Conservation (phyloP, 2,113 vertebrate genomes). For the Stegastes partitus region DNA sequence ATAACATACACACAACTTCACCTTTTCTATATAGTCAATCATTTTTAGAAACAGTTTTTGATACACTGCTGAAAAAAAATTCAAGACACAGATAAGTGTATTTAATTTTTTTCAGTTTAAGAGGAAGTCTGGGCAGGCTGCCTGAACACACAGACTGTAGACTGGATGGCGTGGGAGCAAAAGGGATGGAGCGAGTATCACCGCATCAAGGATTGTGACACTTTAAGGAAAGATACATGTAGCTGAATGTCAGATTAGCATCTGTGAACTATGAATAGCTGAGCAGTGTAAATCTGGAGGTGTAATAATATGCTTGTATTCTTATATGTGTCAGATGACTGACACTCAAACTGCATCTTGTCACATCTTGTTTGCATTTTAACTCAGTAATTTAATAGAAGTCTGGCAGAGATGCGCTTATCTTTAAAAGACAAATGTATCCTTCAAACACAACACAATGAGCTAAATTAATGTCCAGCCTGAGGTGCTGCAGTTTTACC, state of each 20-base stretch:
- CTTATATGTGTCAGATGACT: not conserved
- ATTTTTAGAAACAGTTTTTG: too few species aligned
- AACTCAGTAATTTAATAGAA: not conserved
- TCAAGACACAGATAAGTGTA: too few species aligned
- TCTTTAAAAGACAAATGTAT: constrained; percentile 3
- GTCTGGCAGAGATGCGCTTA: not conserved
- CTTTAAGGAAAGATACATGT: constrained; percentile 8
- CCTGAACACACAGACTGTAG: constrained; percentile 50
- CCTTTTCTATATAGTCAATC: too few species aligned
- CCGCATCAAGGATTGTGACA: constrained; percentile 22
- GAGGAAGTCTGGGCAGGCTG: constrained; percentile 35
- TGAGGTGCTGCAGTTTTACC: not conserved
- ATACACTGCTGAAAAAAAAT: too few species aligned
- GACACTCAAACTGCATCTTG: constrained; percentile 9
- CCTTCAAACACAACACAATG: constrained; percentile 8
- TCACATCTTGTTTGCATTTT: not conserved
- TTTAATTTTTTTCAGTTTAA: not conserved
- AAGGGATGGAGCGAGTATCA: not conserved
- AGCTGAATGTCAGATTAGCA: constrained; percentile 7
- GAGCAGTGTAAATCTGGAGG: not conserved
- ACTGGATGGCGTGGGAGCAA: constrained; percentile 11
- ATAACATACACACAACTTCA: too few species aligned
- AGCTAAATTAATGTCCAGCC: constrained; percentile 8
- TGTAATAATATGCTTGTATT: not conserved
- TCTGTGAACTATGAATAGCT: constrained; percentile 31